These are phyloP conservation scores for Euura saliciscinereae DNA, from an alignment of 1,140 invertebrate species.

Conservation along the genomic window DNA sequence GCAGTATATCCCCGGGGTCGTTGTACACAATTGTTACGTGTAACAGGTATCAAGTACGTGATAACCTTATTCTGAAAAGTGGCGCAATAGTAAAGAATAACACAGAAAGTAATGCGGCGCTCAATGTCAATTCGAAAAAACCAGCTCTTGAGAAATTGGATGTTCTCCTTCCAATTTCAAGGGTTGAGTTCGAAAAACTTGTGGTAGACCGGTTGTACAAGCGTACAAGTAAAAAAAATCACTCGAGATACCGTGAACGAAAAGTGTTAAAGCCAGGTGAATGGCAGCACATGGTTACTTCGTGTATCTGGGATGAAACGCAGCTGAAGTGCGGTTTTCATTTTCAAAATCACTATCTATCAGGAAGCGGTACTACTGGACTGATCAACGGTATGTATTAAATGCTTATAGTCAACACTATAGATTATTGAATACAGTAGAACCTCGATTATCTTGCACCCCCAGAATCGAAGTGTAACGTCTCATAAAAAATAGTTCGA, in stretches of 20 bases:
- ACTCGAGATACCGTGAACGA: background rate
- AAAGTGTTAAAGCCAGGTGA: slow-evolving; percentile 11
- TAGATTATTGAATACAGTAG: too few relatives aligned
- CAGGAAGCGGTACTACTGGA: slow-evolving; percentile 14
- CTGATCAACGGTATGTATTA: slow-evolving; percentile 19
- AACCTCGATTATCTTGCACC: too few relatives aligned
- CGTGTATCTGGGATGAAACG: slow-evolving; percentile 20
- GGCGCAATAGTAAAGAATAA: background rate
- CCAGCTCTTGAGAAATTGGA: background rate
- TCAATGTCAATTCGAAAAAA: background rate
- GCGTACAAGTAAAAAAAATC: background rate
- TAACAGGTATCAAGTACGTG: background rate
- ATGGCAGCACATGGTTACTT: slow-evolving; percentile 19
- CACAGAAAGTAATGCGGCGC: background rate
- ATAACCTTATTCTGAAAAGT: background rate
- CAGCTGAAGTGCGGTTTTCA: slow-evolving; percentile 18
- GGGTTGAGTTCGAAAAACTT: background rate
- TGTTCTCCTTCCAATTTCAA: background rate
- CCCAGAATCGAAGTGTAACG: too few relatives aligned
- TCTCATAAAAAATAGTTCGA: background rate
- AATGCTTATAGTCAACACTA: background rate
- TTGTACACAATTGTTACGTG: background rate
- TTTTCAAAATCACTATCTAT: slow-evolving; percentile 22
- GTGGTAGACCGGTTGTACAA: background rate
- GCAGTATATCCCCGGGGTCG: background rate